Percentiles rank a stretch among this genome's conserved stretches.
Evolutionary conservation across 1,140 invertebrate species (phyloP).

Genomic region (Nixonia krombeini): DNA sequence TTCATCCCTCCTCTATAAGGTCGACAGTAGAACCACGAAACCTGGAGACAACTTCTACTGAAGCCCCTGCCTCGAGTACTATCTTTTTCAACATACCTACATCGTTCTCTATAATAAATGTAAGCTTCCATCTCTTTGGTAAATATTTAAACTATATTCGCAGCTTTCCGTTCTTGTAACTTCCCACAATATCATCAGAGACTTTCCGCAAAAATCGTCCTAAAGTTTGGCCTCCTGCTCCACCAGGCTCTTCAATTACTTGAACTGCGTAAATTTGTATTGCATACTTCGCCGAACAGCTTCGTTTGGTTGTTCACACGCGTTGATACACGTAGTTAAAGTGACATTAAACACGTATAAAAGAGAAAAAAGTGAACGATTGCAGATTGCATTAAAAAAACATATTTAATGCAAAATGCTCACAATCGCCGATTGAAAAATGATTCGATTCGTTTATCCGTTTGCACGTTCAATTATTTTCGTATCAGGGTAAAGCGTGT

Average conservation of each 20-base stretch:
- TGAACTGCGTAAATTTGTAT: not conserved
- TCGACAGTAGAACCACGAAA: conserved; percentile 32
- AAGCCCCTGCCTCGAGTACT: conserved; percentile 19
- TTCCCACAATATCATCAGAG: conserved; percentile 16
- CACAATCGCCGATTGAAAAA: not conserved
- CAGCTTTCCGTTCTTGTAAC: conserved; percentile 16
- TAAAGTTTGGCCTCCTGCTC: not conserved
- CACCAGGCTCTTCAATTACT: not conserved
- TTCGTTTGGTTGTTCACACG: too few species aligned
- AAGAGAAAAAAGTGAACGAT: too few species aligned
- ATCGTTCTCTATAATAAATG: conserved; percentile 54
- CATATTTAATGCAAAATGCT: not conserved
- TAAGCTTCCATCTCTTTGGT: conserved; percentile 51
- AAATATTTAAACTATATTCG: conserved; percentile 57
- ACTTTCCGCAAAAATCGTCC: not conserved
- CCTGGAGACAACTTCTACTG: conserved; percentile 40
- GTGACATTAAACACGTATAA: too few species aligned
- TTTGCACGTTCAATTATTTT: conserved; percentile 13
- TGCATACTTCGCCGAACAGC: too few species aligned
- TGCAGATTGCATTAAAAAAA: too few species aligned
- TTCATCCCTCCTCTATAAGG: conserved; percentile 35
- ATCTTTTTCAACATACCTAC: conserved; percentile 49
- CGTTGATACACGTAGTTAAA: too few species aligned
- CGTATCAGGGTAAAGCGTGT: conserved; percentile 1
- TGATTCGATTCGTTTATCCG: not conserved